phyloP scores from a whole-genome alignment of 2,113 vertebrate species.

The Ageneiosus marmoratus region DNA sequence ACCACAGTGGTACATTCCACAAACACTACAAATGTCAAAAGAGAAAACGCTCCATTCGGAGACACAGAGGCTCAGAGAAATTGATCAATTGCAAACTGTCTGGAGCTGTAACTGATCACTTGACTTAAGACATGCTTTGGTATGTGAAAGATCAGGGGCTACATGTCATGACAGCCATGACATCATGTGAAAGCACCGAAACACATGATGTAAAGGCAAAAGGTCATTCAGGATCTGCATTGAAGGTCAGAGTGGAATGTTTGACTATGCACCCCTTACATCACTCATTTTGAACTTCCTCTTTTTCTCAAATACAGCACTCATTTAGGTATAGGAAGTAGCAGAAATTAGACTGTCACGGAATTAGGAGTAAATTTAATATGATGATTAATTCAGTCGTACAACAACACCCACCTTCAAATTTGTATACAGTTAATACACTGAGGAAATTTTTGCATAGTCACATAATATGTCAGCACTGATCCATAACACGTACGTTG shows the following conservation, averaged over 20 bases:
- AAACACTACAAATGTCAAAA: conserved; percentile 42
- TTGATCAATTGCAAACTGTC: conserved; percentile 43
- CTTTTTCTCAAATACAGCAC: not conserved
- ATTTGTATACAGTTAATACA: not conserved
- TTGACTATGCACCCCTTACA: too few species aligned
- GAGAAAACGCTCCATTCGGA: conserved; percentile 18
- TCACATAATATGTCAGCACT: conserved; percentile 14
- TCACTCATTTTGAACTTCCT: conserved; percentile 11
- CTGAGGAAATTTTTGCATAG: not conserved
- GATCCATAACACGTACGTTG: not conserved
- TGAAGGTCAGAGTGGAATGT: conserved; percentile 50
- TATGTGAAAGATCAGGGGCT: conserved; percentile 28
- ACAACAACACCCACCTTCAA: not conserved
- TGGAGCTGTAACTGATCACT: conserved; percentile 26
- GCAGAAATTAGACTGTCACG: not conserved
- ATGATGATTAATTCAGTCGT: not conserved
- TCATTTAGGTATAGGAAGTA: not conserved
- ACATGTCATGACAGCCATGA: conserved; percentile 35
- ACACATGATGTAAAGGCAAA: conserved; percentile 39
- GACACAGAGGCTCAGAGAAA: conserved; percentile 26
- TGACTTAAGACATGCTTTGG: conserved; percentile 24
- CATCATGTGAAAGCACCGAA: conserved; percentile 42
- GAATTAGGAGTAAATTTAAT: not conserved
- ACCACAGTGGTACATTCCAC: conserved; percentile 37
- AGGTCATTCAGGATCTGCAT: conserved; percentile 45